Evolutionary conservation across 2,113 vertebrate species (phyloP).

Genomic region (Amia ocellicauda): DNA sequence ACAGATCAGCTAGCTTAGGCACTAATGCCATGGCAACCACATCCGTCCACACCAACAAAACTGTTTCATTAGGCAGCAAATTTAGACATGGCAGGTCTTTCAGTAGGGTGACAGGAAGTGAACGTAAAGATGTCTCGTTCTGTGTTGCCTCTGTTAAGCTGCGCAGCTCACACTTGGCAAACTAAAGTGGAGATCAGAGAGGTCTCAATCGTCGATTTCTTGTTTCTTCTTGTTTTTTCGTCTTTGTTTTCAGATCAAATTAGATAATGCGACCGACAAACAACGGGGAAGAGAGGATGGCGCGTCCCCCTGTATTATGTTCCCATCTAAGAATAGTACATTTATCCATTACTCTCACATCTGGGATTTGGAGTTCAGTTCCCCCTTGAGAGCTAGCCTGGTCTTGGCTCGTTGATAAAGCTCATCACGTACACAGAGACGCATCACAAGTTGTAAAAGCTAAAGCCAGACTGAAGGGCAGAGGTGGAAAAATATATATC

Average conservation of each 20-base stretch:
- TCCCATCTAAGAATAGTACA: conserved; percentile 20
- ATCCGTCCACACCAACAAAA: conserved; percentile 41
- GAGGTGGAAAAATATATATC: conserved; percentile 14
- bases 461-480: conserved; percentile 26
- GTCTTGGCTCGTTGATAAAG: conserved; percentile 24
- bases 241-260: too few relatives aligned
- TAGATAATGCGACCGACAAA: conserved; percentile 4
- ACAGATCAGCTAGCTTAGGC: conserved; percentile 3
- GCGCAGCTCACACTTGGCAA: too few relatives aligned
- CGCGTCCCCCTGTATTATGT: conserved; percentile 19
- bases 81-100: conserved; percentile 11
- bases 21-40: conserved; percentile 49
- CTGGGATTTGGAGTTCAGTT: conserved; percentile 1
- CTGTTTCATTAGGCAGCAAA: conserved; percentile 27
- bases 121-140: not conserved
- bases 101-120: not conserved
- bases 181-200: too few relatives aligned
- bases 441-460: conserved; percentile 36
- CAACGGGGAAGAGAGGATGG: conserved; percentile 1
- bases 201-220: too few relatives aligned
- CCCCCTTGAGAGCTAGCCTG: conserved; percentile 33
- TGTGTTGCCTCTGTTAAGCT: not conserved
- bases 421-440: conserved; percentile 36
- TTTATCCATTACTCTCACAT: conserved; percentile 1
- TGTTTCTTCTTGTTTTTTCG: too few relatives aligned